Conservation (phyloP, 2,888 invertebrate species). For the Tuberolachnus salignus region DNA sequence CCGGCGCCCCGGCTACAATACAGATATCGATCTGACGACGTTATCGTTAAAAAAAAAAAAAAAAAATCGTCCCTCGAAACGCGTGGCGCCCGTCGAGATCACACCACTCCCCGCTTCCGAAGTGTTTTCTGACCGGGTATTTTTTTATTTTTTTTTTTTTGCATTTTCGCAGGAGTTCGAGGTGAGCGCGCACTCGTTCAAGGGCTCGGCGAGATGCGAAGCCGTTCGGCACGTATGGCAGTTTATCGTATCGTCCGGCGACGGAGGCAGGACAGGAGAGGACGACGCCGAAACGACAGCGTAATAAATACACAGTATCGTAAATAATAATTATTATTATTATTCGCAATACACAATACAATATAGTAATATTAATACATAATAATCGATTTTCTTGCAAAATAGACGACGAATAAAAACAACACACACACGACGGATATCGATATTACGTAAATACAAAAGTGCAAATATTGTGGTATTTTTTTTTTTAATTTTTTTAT, state of each 20-base stretch:
- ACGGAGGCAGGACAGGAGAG: not conserved
- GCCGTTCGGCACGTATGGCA: slow-evolving; percentile 12
- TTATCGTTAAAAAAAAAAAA: no score
- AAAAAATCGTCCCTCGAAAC: no score
- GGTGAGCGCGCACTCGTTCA: slow-evolving; percentile 12
- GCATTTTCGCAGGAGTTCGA: slow-evolving; percentile 12
- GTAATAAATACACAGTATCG: not conserved
- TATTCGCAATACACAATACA: not conserved
- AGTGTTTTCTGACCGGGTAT: no score
- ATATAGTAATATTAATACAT: not conserved
- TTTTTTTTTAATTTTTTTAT: not conserved
- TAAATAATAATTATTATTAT: not conserved
- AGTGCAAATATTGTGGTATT: slow-evolving; percentile 37
- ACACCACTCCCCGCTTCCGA: no score
- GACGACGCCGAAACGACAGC: not conserved
- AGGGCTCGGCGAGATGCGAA: not conserved
- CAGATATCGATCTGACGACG: no score
- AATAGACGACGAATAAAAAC: slow-evolving; percentile 30
- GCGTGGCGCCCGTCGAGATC: no score
- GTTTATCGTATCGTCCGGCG: not conserved
- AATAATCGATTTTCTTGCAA: slow-evolving; percentile 11
- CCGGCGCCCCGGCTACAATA: no score
- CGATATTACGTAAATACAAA: slow-evolving; percentile 30
- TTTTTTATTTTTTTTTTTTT: no score
- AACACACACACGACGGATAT: not conserved